A percentile compares a stretch with the other conserved stretches of the same genome.
Conservation (phyloP, 2,888 invertebrate species). For the Drosophila aldrichi region DNA sequence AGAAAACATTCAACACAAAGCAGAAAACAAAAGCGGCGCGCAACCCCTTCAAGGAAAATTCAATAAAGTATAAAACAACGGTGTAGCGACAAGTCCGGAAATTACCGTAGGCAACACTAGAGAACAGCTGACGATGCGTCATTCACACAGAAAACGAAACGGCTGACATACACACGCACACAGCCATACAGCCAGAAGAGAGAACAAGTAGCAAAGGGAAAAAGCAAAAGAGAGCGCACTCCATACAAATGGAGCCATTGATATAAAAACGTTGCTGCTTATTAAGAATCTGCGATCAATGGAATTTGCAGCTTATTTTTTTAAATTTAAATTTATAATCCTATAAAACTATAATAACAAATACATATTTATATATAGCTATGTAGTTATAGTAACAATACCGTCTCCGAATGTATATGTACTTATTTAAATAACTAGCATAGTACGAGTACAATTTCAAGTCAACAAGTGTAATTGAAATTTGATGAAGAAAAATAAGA, state of each 20-base stretch:
- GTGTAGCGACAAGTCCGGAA: slow-evolving; percentile 52
- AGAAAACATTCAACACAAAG: slow-evolving; percentile 3
- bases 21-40: slow-evolving; percentile 19
- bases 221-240: slow-evolving; percentile 22
- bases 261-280: slow-evolving; percentile 28
- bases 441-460: slow-evolving; percentile 17
- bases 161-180: slow-evolving; percentile 28
- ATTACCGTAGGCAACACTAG: slow-evolving; percentile 59
- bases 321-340: neutral
- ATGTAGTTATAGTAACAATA: no score
- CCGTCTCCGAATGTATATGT: no score
- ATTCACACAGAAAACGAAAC: slow-evolving; percentile 61
- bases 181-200: slow-evolving; percentile 25
- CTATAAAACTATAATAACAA: neutral
- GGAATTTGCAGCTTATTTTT: neutral
- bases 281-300: neutral
- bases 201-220: slow-evolving; percentile 47
- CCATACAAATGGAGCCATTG: slow-evolving; percentile 20
- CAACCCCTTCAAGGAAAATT: slow-evolving; percentile 63
- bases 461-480: slow-evolving; percentile 67
- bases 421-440: neutral
- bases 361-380: no score
- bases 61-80: slow-evolving; percentile 76
- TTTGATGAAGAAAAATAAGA: neutral
- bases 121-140: slow-evolving; percentile 80